These are phyloP conservation scores for Eupeodes luniger DNA, from an alignment of 2,888 invertebrate species.

Conservation along the genomic window DNA sequence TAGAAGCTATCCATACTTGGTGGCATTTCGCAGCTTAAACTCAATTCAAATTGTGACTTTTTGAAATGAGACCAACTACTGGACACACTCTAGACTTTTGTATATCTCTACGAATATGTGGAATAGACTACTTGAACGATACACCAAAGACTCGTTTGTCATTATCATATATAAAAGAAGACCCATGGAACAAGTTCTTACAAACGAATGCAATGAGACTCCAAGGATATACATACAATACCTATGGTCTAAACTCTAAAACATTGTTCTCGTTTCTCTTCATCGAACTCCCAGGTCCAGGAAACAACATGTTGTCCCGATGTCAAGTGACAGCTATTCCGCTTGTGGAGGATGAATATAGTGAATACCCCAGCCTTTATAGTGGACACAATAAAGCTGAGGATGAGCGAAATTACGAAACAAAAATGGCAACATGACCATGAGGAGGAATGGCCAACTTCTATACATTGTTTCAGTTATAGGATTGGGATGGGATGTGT, in stretches of 20 bases:
- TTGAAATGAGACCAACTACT: conserved; percentile 68
- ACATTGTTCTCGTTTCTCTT: conserved; percentile 21
- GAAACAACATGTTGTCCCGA: conserved; percentile 62
- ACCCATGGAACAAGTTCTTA: conserved; percentile 46
- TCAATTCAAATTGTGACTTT: conserved; percentile 69
- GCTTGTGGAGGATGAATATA: conserved; percentile 31
- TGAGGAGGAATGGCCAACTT: conserved; percentile 55
- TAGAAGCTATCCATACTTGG: conserved; percentile 53
- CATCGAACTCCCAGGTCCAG: conserved; percentile 17
- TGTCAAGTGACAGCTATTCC: conserved; percentile 62
- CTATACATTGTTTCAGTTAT: background rate
- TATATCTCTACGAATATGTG: background rate
- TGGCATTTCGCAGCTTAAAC: conserved; percentile 68
- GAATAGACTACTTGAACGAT: background rate
- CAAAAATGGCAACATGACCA: conserved; percentile 73
- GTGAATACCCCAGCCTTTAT: too few relatives aligned
- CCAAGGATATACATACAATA: conserved; percentile 36
- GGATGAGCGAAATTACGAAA: conserved; percentile 59
- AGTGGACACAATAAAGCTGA: conserved; percentile 51
- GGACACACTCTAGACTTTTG: too few relatives aligned
- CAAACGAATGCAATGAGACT: background rate
- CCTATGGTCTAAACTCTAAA: background rate
- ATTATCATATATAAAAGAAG: conserved; percentile 54
- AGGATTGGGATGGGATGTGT: conserved; percentile 37
- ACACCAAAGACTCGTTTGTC: conserved; percentile 59